Conservation (phyloP, 1,140 invertebrate genomes). For the Conopomorpha cramerella region DNA sequence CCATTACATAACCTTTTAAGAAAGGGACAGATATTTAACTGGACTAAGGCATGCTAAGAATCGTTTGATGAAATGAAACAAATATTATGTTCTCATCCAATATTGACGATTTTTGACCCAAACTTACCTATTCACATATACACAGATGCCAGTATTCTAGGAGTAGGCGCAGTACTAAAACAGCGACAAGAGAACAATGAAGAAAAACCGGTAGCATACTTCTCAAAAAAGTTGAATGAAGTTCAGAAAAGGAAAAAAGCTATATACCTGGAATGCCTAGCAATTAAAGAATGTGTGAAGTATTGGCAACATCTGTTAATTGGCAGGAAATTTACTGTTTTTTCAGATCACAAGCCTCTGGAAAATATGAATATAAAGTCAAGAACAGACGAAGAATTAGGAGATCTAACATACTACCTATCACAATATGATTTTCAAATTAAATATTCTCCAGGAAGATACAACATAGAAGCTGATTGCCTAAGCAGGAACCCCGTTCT, state of each 20-base stretch:
- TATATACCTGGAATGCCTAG: constrained; percentile 28
- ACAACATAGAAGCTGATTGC: constrained; percentile 29
- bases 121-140: too few species aligned
- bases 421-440: too few species aligned
- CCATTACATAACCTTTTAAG: constrained; percentile 19
- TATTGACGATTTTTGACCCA: constrained; percentile 24
- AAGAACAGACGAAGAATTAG: too few species aligned
- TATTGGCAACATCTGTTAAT: constrained; percentile 29
- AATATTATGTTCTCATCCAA: constrained; percentile 22
- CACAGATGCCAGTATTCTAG: too few species aligned
- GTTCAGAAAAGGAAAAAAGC: constrained; percentile 17
- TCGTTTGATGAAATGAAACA: constrained; percentile 28
- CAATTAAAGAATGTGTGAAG: constrained; percentile 20
- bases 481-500: constrained; percentile 30
- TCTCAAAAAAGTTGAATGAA: constrained; percentile 21
- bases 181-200: constrained; percentile 16
- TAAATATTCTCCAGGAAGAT: constrained; percentile 20
- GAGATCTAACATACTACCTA: constrained; percentile 22
- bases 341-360: too few species aligned
- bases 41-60: constrained; percentile 21
- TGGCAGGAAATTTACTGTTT: too few species aligned
- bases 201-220: too few species aligned
- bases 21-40: constrained; percentile 22
- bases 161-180: constrained; percentile 31
- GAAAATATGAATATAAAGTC: constrained; percentile 26